Conservation (phyloP, 2,797 vertebrate species). For the Octomys mimax region DNA sequence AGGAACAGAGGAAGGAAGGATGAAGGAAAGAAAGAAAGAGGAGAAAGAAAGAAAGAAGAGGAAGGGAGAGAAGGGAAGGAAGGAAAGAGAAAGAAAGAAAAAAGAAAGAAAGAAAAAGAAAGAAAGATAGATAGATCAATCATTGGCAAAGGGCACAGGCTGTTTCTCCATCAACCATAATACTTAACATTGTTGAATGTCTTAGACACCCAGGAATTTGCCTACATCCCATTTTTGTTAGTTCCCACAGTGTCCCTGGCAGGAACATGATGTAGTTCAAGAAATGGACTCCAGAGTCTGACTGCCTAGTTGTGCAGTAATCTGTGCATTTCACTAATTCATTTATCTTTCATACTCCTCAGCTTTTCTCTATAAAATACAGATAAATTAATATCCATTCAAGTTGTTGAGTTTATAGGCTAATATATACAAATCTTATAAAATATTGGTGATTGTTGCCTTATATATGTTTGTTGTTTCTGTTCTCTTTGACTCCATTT, state of each 20-base stretch:
- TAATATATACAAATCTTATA: neutral
- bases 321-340: neutral
- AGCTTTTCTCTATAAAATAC: neutral
- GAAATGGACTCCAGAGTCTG: neutral
- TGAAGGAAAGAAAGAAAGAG: too few relatives aligned
- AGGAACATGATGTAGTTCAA: neutral
- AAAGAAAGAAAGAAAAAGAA: fast-evolving
- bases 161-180: neutral
- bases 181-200: neutral
- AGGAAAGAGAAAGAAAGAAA: too few relatives aligned
- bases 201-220: neutral
- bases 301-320: neutral
- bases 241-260: neutral
- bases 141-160: fast-evolving
- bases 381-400: neutral
- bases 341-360: neutral
- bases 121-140: too few relatives aligned
- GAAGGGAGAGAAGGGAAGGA: neutral
- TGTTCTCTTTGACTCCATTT: neutral
- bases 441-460: neutral
- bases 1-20: too few relatives aligned
- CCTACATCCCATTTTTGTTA: neutral
- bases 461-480: neutral
- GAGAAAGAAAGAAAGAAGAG: too few relatives aligned
- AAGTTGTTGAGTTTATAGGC: neutral